Conservation (phyloP, 2,888 invertebrate species). For the Spicauda simplicius region DNA sequence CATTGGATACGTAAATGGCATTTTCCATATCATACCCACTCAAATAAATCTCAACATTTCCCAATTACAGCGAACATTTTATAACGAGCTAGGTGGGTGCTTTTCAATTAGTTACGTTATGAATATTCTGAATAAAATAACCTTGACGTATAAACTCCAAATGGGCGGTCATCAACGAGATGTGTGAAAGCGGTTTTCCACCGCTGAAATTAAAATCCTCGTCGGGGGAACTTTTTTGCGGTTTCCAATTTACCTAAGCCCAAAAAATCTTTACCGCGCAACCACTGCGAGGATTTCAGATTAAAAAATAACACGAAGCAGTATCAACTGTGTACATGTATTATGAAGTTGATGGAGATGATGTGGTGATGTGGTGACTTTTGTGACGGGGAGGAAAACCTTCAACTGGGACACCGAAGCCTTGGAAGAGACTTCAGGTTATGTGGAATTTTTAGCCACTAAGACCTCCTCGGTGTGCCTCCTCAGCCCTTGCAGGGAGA, state of each 20-base stretch:
- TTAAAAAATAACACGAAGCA: background rate
- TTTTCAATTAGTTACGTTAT: slow-evolving; percentile 26
- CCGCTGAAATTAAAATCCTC: slow-evolving; percentile 25
- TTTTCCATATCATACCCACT: background rate
- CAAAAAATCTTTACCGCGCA: slow-evolving; percentile 15
- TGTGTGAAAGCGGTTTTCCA: slow-evolving; percentile 24
- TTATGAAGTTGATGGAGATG: no score
- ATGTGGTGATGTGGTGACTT: no score
- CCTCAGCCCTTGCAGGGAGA: no score
- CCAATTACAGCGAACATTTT: slow-evolving; percentile 13
- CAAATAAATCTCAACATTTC: slow-evolving; percentile 2
- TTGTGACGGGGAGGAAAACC: no score
- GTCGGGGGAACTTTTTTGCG: slow-evolving; percentile 24
- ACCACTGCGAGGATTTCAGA: slow-evolving; percentile 17
- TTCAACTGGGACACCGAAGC: no score
- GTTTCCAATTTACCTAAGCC: slow-evolving; percentile 31
- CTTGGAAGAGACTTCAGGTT: no score
- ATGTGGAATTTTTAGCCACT: no score
- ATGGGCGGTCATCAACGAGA: slow-evolving; percentile 24
- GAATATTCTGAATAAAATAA: slow-evolving; percentile 22
- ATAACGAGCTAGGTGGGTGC: slow-evolving; percentile 7
- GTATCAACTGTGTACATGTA: background rate
- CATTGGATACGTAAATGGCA: background rate
- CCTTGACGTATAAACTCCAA: slow-evolving; percentile 15
- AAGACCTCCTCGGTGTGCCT: no score